Evolutionary conservation across 2,797 vertebrate species (phyloP), one percentile per base, ranked within the genome.

Genomic region (Diceros bicornis): DNA sequence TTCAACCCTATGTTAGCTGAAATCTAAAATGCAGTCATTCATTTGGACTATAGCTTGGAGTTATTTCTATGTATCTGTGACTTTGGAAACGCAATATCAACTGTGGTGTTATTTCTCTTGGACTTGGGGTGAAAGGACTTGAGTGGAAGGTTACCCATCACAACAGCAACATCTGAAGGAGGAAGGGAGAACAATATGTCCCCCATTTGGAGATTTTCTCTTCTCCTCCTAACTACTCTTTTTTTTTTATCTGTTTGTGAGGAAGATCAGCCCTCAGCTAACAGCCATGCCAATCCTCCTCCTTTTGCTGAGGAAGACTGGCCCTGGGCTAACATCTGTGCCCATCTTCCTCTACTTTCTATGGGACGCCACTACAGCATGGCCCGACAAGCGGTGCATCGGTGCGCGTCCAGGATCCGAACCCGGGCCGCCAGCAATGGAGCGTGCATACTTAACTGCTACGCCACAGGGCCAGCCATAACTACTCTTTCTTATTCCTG

Each of bases 21-120:
- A 92, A 87, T 90, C n/a, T 88, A 92, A 89, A 89, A 66, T 52
- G 6, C 21, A 64, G 47, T 41, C 84, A 59, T 62, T 85, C 47
- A 57, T 59, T 77, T 34, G 37, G 62, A 47, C 75, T 66, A 47
- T 4, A 25, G 72, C 52, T 72, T 44, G 34, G 61, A 89, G 66
- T 84, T 79, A 37, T 71, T 77, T 72, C 50, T 90, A 59, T 68
- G 25, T 93, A 57, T 77, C n/a, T 10, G 61, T 34, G 55, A 94
- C 72, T 84, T 75, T 55, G 52, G 93, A 89, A 92, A 87, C n/a
- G 25, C 21, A 47, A 1, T 78, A 41, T 81, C 18, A 71, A 16
- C n/a, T 21, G 4, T 6, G 8, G 4, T 37, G 62, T 34, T 89
- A 20, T 69, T 93, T 92, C 44, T 91, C n/a, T 81, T 89, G 71